Base-by-base conservation (phyloP, 2,113 vertebrate species). In the Siniperca chuatsi region DNA sequence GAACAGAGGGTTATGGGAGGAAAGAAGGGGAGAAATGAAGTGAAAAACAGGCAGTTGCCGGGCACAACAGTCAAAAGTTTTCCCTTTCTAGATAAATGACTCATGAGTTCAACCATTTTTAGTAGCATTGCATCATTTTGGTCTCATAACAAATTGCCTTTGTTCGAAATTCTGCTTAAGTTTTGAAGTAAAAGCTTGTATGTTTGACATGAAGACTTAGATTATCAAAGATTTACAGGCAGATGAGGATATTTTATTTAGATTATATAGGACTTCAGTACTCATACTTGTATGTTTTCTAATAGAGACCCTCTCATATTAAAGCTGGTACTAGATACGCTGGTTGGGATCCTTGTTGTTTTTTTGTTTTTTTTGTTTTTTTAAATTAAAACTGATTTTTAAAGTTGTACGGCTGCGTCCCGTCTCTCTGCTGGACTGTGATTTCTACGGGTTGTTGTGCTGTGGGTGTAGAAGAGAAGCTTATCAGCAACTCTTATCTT, bases 401-500 rank as follows among this genome's bases (percentile, higher is more conserved):
- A 4, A 21, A 35, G 18, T 57, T 73, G 33, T 3, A 65, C 23
- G 37, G 5, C 11, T 71, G 12, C 8, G 35, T 58, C 35, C 33
- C 6, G 8, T 72, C 7, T 15, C 12, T 18, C 21, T 61, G 54
- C 35, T 3, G 0, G 2, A 55, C 50, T 68, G 12, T 29, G n/a
- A 64, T 60, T 35, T 46, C 20, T 33, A 0, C 20, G 33, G 2
- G 4, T 8, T 78, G 9, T n/a, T 33, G 10, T 40, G 9, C 40
- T 33, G 10, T 50, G 40, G 3, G 23, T 60, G 16, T 33, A 12
- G 20, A 13, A 60, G 8, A 52, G 20, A n/a, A 2, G 1, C 16
- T 54, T 70, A 64, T 60, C 37, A 64, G 35, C 20, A 37, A 33
- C 50, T 58, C 50, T 78, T 29, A 69, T 61, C 67, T 72, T 78